Percentiles rank a stretch among this genome's conserved stretches.
Evolutionary conservation across 2,113 vertebrate genomes (phyloP).

Genomic region (Tetrax tetrax): DNA sequence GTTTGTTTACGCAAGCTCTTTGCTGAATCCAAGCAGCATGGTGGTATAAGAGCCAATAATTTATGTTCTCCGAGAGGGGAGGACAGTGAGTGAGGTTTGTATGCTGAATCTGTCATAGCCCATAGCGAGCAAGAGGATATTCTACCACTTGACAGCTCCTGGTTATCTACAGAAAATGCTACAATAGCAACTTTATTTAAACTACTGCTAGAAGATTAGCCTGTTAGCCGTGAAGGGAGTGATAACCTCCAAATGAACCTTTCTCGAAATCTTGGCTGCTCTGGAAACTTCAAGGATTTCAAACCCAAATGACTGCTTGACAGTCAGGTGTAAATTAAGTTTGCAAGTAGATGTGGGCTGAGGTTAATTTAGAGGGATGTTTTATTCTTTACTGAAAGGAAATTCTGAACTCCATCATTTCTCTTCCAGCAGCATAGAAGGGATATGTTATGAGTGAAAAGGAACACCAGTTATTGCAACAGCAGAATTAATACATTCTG

Average conservation of each 20-base stretch:
- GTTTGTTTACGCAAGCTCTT: constrained; percentile 77
- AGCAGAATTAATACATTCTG: constrained; percentile 6
- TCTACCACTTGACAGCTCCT: constrained; percentile 32
- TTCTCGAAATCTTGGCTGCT: constrained; percentile 26
- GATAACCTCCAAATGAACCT: constrained; percentile 44
- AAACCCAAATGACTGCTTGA: constrained; percentile 3
- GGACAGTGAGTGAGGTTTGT: constrained; percentile 60
- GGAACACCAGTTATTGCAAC: not conserved
- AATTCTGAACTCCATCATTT: not conserved
- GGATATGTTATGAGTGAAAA: not conserved
- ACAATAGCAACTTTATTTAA: constrained; percentile 31
- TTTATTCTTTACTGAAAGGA: not conserved
- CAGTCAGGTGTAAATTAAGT: constrained; percentile 53
- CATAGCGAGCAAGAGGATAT: constrained; percentile 28
- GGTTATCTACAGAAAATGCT: constrained; percentile 43
- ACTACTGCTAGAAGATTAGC: constrained; percentile 2
- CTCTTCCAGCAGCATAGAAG: not conserved
- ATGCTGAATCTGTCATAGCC: constrained; percentile 57
- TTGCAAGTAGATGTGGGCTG: not conserved
- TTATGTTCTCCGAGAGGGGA: constrained; percentile 52
- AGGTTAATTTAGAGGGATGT: constrained; percentile 43
- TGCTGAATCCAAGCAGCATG: constrained; percentile 69
- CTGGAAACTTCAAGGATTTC: constrained; percentile 10
- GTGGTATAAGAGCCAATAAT: constrained; percentile 67
- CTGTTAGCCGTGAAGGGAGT: constrained; percentile 14